Base-by-base conservation (phyloP, 2,888 invertebrate genomes). In the Leucophora obtusa region DNA sequence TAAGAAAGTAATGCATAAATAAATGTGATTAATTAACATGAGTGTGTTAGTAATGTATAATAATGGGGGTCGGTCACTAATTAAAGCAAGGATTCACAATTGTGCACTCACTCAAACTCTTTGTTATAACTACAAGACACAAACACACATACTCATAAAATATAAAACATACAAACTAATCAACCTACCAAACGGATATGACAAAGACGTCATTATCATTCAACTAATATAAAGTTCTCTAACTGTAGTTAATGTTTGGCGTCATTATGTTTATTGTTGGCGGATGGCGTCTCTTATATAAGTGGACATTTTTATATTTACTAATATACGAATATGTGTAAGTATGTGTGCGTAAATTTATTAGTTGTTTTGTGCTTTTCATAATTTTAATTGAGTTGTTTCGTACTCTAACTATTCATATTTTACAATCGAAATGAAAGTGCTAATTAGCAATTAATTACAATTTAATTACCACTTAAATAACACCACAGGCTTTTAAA, bases 401-500 rank as follows among this genome's bases (percentile, higher is more conserved):
- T n/a, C 15, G n/a, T 58, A 15, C 35, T 53, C 0, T n/a, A 28
- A 28, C 38, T 60, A 53, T 28, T 28, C 43, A 47, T 50, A 56
- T 68, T 56, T 56, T 75, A 14, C 69, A 62, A 69, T 38, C 24
- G 21, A 15, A 47, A 17, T 65, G 65, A 10, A 65, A 77, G 77
- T 77, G 77, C 51, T 73, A 77, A 77, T 73, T 73, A 66, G 60
- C 69, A 73, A 70, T 73, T 80, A 80, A 77, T 72, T 60, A 50
- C 18, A 75, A 66, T 72, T 77, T 65, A 69, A 80, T 73, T 72
- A 54, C 14, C 47, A 35, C 15, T 59, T 38, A 38, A 63, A 28
- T 58, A 28, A 24, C 35, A 51, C 70, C 70, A 43, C 76, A 70
- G 58, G 63, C 28, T 71, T 1, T 53, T 43, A 47, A 47, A 47